Conservation (phyloP, 2,113 vertebrate species). For the Hippoglossus stenolepis region DNA sequence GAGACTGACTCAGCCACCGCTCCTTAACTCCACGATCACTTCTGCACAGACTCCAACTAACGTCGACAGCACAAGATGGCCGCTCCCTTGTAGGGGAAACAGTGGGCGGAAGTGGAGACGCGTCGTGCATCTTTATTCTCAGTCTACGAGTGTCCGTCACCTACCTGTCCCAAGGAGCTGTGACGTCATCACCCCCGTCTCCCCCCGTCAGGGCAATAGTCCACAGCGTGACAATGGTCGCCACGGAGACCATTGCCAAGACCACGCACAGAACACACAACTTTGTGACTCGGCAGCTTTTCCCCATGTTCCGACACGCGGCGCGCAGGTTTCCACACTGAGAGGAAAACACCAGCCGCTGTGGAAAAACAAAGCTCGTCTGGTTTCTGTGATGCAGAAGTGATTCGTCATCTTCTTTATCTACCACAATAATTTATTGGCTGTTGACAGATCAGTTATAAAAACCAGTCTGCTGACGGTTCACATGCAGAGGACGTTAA, state of each 20-base stretch:
- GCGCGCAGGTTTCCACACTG: background rate
- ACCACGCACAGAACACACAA: slow-evolving; percentile 79
- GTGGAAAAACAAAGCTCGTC: too few relatives aligned
- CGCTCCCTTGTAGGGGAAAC: too few relatives aligned
- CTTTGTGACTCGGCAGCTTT: slow-evolving; percentile 84
- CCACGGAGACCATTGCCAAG: slow-evolving; percentile 76
- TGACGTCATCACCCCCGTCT: slow-evolving; percentile 5
- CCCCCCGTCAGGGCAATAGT: slow-evolving; percentile 80
- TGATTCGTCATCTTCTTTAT: background rate
- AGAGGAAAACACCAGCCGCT: background rate
- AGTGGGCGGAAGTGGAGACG: too few relatives aligned
- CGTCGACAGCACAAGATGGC: too few relatives aligned
- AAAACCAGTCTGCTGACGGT: background rate
- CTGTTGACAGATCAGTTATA: background rate
- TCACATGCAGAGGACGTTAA: background rate
- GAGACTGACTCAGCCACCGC: too few relatives aligned
- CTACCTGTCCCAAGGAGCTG: slow-evolving; percentile 51
- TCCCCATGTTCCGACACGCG: slow-evolving; percentile 76
- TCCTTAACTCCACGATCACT: too few relatives aligned
- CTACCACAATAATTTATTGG: background rate
- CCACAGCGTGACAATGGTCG: slow-evolving; percentile 87
- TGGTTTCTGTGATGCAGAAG: too few relatives aligned
- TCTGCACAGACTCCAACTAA: too few relatives aligned
- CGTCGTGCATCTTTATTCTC: too few relatives aligned
- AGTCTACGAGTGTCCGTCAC: background rate